A percentile compares a stretch with the other conserved stretches of the same genome.
These are phyloP conservation scores for Thunnus albacares DNA, from an alignment of 2,797 vertebrate species.

Conservation along the genomic window DNA sequence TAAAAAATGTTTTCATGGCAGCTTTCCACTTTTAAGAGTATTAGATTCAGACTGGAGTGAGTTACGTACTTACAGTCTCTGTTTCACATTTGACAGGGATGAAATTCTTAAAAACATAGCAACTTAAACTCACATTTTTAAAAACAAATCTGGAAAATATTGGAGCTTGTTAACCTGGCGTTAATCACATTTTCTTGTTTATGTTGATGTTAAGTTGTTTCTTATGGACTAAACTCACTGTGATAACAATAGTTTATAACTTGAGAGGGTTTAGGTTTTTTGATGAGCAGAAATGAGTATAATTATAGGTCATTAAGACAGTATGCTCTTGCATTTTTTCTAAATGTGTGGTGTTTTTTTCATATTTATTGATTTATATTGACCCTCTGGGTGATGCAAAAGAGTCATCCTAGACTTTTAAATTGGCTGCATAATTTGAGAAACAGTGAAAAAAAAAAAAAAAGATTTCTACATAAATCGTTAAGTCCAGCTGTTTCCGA, in stretches of 20 bases:
- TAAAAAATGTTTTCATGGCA: conserved; percentile 25
- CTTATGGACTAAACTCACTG: not conserved
- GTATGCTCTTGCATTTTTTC: not conserved
- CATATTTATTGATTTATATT: conserved; percentile 29
- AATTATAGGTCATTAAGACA: conserved; percentile 21
- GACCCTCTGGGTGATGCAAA: conserved; percentile 66
- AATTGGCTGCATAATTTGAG: conserved; percentile 51
- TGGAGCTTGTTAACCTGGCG: not conserved
- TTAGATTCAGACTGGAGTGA: conserved; percentile 29
- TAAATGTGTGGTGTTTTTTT: conserved; percentile 1
- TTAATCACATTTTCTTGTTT: not conserved
- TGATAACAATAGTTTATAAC: conserved; percentile 7
- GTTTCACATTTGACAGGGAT: conserved; percentile 21
- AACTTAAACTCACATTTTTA: not conserved
- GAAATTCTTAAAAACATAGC: conserved; percentile 10
- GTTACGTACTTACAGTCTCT: conserved; percentile 7
- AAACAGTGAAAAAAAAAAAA: not conserved
- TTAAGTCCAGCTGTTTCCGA: conserved; percentile 52
- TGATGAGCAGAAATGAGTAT: conserved; percentile 4
- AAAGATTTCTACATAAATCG: conserved; percentile 35
- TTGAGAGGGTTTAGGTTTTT: conserved; percentile 1
- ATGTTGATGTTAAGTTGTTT: not conserved
- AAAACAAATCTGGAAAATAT: not conserved
- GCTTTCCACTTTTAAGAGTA: conserved; percentile 4
- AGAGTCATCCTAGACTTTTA: conserved; percentile 35